Evolutionary conservation across 2,113 vertebrate genomes (phyloP), one percentile per base, ranked within the genome.

Genomic region (Coptodon rendalli): DNA sequence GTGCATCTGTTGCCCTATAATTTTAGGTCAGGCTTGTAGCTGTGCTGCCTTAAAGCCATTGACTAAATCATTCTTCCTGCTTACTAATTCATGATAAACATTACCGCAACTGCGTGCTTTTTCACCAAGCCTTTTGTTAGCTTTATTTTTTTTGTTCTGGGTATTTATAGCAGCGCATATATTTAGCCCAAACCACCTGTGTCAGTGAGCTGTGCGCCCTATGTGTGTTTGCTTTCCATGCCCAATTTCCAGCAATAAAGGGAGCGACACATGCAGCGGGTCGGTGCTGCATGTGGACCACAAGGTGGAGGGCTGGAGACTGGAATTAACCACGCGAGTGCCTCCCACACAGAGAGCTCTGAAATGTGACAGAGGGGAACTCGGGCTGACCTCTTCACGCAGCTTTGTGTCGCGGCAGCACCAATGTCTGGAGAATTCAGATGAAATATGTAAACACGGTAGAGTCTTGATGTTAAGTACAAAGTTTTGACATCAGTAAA

Each of bases 241-340:
- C 91, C 93, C 93, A 92, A 95, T 96, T 96, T 95, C 90, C 88
- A 91, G 86, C 89, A 90, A 76, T 93, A 88, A 89, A 86, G 83
- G 27, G 73, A 88, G 87, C 79, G 61, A 83, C 48, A 84, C 89
- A 86, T 93, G 86, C 89, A 84, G 92, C 7, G 78, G 83, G 84
- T 78, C 88, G 92, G 92, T 95, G 86, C 95, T 90, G 88, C 84
- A 6, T 92, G 89, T 68, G 84, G 61, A 88, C 96, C 96, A 96
- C 96, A 95, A 96, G 96, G 94, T 95, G 96, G 96, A 92, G 95
- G 83, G 82, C 92, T 95, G 93, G 95, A 95, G 93, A 73, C 95
- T 95, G 85, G 43, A 86, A 80, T 91, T 78, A 87, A 71, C 40
- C 79, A 68, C 2, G 40, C 56, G 40, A 71, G 4, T 79, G 83